Evolutionary conservation across 2,888 invertebrate genomes (phyloP), one percentile per base, ranked within the genome.

Genomic region (Scelioninae gen. 2): DNA sequence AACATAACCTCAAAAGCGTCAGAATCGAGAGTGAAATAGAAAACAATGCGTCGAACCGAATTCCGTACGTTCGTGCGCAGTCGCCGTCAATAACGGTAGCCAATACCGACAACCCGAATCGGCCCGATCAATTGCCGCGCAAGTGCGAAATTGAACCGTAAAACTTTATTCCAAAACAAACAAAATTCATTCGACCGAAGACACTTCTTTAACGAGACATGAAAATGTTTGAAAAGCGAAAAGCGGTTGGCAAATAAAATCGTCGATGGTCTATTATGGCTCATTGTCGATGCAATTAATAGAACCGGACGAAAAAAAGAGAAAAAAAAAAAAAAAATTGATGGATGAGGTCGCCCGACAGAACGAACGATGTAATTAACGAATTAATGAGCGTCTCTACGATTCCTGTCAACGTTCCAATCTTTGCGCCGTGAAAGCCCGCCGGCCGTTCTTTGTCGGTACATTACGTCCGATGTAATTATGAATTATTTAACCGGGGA

Each of bases 311-410:
- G n/a, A 15, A 61, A 74, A 72, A 70, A 76, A 73, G 33, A 33
- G 10, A 10, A n/a, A 33, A 33, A 33, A 33, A 11, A 33, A 16
- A 63, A 74, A 72, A 73, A 74, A 74, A 74, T 76, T 77, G 76
- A 75, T 68, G 50, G 69, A 76, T 72, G 74, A 57, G 75, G 64
- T 70, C 58, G 68, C 28, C 39, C 48, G 67, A 73, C 69, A 70
- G 63, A 75, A 77, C 73, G 73, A 77, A 77, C 77, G 76, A 72
- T 75, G 76, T 77, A 77, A 78, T 79, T 77, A 80, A 79, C 78
- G 77, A 78, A 78, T 78, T 78, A 79, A 78, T 78, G 77, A 78
- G 74, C 60, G 67, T 65, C 71, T 76, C 73, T 76, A 61, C 61
- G 72, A 57, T 68, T 55, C 55, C 74, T 71, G 74, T 74, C 70